phyloP scores from a whole-genome alignment of 2,113 vertebrate genomes.

The Donacobius atricapilla region DNA sequence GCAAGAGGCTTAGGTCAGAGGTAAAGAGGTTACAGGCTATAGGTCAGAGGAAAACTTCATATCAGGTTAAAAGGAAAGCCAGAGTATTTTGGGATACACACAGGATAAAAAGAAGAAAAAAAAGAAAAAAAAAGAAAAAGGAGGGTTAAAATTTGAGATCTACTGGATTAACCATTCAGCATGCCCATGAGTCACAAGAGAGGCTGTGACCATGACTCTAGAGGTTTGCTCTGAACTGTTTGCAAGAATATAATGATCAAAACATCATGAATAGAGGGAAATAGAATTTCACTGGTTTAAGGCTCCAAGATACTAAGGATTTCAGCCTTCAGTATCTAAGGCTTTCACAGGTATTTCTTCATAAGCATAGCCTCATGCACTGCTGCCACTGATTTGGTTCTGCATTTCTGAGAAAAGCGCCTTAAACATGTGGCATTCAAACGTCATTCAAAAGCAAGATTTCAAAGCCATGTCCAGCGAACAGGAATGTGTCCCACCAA shows the following conservation, averaged over 20 bases:
- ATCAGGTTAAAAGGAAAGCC: slow-evolving; percentile 83
- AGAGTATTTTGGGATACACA: slow-evolving; percentile 79
- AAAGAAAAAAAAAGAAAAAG: not conserved
- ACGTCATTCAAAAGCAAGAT: slow-evolving; percentile 16
- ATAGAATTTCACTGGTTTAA: slow-evolving; percentile 78
- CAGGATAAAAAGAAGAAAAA: slow-evolving; percentile 68
- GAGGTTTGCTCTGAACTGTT: slow-evolving; percentile 76
- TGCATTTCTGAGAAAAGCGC: slow-evolving; percentile 17
- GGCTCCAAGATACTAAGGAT: slow-evolving; percentile 89
- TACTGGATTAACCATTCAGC: slow-evolving; percentile 91
- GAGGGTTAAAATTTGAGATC: slow-evolving; percentile 71
- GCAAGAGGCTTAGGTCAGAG: slow-evolving; percentile 97
- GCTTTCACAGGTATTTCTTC: slow-evolving; percentile 87
- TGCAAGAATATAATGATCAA: slow-evolving; percentile 80
- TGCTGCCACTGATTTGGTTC: slow-evolving; percentile 58
- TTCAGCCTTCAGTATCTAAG: slow-evolving; percentile 87
- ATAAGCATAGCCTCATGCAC: slow-evolving; percentile 84
- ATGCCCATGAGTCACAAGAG: slow-evolving; percentile 82
- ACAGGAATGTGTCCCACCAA: not conserved
- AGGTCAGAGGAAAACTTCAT: slow-evolving; percentile 88
- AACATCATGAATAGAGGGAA: slow-evolving; percentile 84
- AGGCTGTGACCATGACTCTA: slow-evolving; percentile 80
- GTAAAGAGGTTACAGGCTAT: slow-evolving; percentile 86
- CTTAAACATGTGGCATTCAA: slow-evolving; percentile 4
- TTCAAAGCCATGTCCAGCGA: not conserved